Base-by-base conservation (phyloP, 2,113 vertebrate species). In the Aythya baeri region DNA sequence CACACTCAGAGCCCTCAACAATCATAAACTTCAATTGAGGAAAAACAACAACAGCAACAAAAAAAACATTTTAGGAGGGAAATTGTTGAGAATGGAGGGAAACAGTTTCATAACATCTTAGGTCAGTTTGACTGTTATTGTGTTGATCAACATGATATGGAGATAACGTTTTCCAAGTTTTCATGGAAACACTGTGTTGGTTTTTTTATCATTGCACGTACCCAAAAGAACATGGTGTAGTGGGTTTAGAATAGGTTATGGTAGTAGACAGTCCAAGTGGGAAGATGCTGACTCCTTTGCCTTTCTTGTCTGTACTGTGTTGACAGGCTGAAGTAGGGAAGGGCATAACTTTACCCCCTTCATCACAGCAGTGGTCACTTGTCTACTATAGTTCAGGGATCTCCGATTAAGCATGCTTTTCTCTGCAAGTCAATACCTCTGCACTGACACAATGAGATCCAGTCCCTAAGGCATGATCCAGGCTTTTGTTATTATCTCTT, bases 401-500 rank as follows among this genome's bases (percentile, higher is more conserved):
- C 49, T 78, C 62, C 1, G 31, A 70, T 82, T 65, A 82, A 83
- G 25, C 82, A 67, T 0, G 0, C 54, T 75, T 68, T 54, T 84
- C 88, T 58, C 49, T 89, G 62, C n/a, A 52, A 91, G 86, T 92
- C 95, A 73, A 82, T 96, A 79, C 34, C 43, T 81, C 70, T 62
- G n/a, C 25, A 4, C 44, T 65, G 83, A 38, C 88, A 93, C 92
- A 93, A 34, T 70, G 61, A 93, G 77, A 72, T 65, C 83, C 62
- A 58, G 36, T 70, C 86, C 90, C 93, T 62, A 68, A 93, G 92
- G 93, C 92, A 58, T 5, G 36, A 79, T 91, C 94, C 54, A 83
- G 67, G 77, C 90, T 92, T 95, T 93, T 94, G 66, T 93, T 96
- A 73, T 78, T 89, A 70, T 96, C 83, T 82, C 62, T 58, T 91